Evolutionary conservation across 2,113 vertebrate species (phyloP), one percentile per base, ranked within the genome.

Genomic region (Pomatostomus ruficeps): DNA sequence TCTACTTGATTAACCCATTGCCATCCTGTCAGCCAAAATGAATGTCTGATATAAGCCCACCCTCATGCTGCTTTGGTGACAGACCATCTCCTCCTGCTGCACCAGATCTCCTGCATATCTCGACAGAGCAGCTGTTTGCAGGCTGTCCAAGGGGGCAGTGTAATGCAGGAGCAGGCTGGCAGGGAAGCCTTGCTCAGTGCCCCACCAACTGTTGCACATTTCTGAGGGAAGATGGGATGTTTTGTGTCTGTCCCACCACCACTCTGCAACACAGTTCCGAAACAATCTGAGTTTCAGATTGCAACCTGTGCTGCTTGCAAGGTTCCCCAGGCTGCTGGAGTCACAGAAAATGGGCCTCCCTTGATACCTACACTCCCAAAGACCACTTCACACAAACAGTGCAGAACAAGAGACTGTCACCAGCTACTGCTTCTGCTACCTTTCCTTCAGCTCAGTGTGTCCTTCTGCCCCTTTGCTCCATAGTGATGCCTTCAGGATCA

Each of bases 1-100:
- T 78, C 82, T 76, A 54, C 72, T 79, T 85, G 71, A 93, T 91
- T 91, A 83, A 73, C 71, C 38, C 83, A 62, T 11, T 93, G 58
- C 83, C 59, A 68, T 65, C 48, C 80, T 76, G 83, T 83, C 67
- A 88, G 83, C 38, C 62, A 83, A 85, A 91, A 96, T 95, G 2
- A 88, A 54, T 46, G 35, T 85, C 57, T 62, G 65, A 12, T 58
- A 38, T 8, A 59, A 85, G 46, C 79, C 61, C 35, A 75, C 46
- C 67, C 35, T 83, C 19, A 18, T 26, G 51, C 24, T 59, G 29
- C 63, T 42, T 48, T 55, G 72, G 57, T 13, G 12, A 78, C 51
- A 85, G 48, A 65, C 45, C 28, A 46, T 43, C 65, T 73, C 67
- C 55, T 90, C n/a, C 70, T 2, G 2, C 89, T 62, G 46, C 42